Conservation (phyloP, 2,888 invertebrate genomes). For the Dryadula phaetusa region DNA sequence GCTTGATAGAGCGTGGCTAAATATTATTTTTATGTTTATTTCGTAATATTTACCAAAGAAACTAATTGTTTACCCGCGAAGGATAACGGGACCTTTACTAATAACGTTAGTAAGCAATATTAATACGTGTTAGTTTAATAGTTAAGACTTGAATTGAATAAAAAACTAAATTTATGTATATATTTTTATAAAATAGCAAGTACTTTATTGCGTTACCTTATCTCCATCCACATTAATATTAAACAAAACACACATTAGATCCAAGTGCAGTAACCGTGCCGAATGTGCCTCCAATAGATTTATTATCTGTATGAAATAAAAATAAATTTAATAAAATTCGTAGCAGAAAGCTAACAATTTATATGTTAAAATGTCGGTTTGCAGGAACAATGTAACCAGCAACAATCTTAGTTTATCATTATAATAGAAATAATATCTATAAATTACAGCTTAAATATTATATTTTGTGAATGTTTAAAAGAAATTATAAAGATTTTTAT, state of each 20-base stretch:
- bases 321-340: constrained; percentile 16
- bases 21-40: constrained; percentile 5
- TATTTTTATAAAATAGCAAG: constrained; percentile 1
- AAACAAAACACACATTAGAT: neutral
- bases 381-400: neutral
- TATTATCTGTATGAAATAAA: constrained; percentile 14
- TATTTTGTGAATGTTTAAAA: neutral
- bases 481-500: too few species aligned
- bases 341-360: constrained; percentile 1
- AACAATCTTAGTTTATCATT: neutral
- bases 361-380: constrained; percentile 5
- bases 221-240: constrained; percentile 2
- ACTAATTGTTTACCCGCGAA: neutral
- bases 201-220: neutral
- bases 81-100: neutral
- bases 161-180: neutral
- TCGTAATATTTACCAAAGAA: constrained; percentile 13
- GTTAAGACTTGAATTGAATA: neutral
- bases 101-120: neutral
- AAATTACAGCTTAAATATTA: neutral
- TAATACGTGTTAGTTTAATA: neutral
- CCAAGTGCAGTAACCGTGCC: constrained; percentile 16
- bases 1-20: constrained; percentile 40
- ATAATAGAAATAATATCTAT: too few species aligned
- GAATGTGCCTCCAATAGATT: neutral